A percentile compares a stretch with the other conserved stretches of the same genome.
Conservation (phyloP, 35 echinoderm and acorn worm genomes). For the Hemicentrotus pulcherrimus region DNA sequence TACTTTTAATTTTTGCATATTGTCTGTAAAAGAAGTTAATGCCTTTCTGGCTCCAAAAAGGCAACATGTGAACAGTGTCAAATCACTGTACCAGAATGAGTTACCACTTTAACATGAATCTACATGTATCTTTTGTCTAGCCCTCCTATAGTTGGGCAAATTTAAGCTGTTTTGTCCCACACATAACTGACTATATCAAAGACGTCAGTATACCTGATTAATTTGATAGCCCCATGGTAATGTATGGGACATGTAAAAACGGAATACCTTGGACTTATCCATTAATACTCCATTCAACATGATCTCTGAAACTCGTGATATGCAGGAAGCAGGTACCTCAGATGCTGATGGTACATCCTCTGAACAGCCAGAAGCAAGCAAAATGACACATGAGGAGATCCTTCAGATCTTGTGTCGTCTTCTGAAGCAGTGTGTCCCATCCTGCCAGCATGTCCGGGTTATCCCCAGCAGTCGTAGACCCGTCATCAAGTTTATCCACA, state of each 20-base stretch:
- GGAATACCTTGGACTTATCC: neutral
- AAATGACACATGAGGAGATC: conserved; percentile 52
- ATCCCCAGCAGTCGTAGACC: conserved; percentile 76
- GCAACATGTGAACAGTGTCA: no score
- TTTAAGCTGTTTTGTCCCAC: no score
- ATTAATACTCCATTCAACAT: neutral
- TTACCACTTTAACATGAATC: no score
- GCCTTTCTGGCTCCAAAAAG: no score
- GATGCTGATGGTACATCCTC: conserved; percentile 32
- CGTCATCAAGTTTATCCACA: conserved; percentile 87
- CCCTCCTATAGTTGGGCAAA: no score
- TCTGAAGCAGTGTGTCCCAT: conserved; percentile 81
- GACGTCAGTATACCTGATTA: no score
- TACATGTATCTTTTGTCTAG: neutral
- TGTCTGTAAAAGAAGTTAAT: no score
- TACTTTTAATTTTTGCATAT: no score
- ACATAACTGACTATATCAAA: no score
- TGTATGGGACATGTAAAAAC: no score
- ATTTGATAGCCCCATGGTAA: no score
- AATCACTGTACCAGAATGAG: no score
- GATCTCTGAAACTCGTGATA: neutral
- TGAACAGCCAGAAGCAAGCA: neutral
- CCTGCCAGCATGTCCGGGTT: conserved; percentile 67
- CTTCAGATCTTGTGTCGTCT: conserved; percentile 72
- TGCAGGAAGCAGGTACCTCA: neutral